These are phyloP conservation scores for Tangara arthus DNA, from an alignment of 2,797 vertebrate genomes.

Conservation along the genomic window DNA sequence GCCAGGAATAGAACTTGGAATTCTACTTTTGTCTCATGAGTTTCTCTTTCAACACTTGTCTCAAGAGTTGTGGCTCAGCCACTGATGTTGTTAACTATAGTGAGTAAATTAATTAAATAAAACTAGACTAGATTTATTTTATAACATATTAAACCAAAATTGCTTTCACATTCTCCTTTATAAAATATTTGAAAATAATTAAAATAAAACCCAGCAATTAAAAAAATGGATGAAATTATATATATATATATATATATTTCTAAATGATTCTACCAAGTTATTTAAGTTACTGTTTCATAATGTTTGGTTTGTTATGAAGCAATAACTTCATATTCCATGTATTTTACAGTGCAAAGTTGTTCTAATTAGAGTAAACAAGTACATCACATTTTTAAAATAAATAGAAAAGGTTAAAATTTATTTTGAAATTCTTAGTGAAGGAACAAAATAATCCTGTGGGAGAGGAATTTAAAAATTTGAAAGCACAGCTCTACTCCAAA, in stretches of 20 bases:
- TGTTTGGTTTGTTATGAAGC: neutral
- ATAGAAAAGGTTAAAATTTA: neutral
- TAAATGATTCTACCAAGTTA: neutral
- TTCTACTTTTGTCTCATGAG: neutral
- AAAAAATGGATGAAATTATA: neutral
- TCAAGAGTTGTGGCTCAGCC: neutral
- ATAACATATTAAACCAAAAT: neutral
- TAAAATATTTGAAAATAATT: neutral
- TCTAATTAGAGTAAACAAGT: neutral
- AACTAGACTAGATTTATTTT: neutral
- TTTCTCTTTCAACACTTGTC: neutral
- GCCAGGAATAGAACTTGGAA: neutral
- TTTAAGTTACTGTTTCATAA: neutral
- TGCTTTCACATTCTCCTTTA: neutral
- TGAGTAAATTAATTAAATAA: neutral
- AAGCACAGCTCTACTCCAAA: neutral
- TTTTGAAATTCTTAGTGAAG: neutral
- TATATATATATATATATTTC: neutral
- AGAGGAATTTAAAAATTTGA: neutral
- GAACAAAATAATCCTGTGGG: neutral
- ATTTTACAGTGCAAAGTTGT: neutral
- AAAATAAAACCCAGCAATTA: neutral
- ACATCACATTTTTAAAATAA: neutral
- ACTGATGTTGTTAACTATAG: neutral
- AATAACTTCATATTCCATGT: neutral